Evolutionary conservation across 2,888 invertebrate genomes (phyloP), one percentile per base, ranked within the genome.

Genomic region (Acanthococcus lagerstroemiae): DNA sequence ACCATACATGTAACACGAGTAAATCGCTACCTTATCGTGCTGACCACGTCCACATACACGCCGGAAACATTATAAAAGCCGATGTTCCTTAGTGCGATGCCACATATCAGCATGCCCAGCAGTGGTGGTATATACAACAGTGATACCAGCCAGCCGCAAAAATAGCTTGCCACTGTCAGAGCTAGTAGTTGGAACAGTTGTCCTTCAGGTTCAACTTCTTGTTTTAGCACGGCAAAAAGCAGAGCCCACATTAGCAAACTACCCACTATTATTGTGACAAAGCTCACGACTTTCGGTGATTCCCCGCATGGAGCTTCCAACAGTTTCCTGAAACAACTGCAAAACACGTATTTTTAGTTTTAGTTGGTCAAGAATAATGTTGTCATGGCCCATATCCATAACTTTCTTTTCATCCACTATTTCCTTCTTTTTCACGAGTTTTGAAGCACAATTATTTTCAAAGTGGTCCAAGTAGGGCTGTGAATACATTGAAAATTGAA

Each of bases 21-120:
- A n/a, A n/a, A n/a, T n/a, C n/a, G n/a, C n/a, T 37, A 37, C 37
- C 37, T 37, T 9, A 37, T 37, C n/a, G 12, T 37, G 12, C 12
- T 24, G 12, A 63, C 46, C 6, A 63, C n/a, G 26, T 54, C 17
- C 12, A 46, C 52, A 17, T 70, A 71, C 9, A 71, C 66, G 0
- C 70, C 71, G 25, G 56, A 56, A 69, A 72, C 45, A 65, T 79
- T 71, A n/a, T 80, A 76, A 67, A 77, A 73, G 0, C 78, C 79
- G n/a, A 79, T 69, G 72, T 81, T 81, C 58, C 78, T 74, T 65
- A 80, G 77, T 15, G 80, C 72, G 2, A 83, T 79, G 9, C 84
- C 83, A 63, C 81, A 80, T 50, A 83, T 74, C 1, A 84, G 74
- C 83, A 84, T 84, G 4, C 84, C 84, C 67, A 84, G 76, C 73